A percentile compares a stretch with the other conserved stretches of the same genome.
Evolutionary conservation across 1,140 invertebrate genomes (phyloP).

Genomic region (Drosophila jambulina): DNA sequence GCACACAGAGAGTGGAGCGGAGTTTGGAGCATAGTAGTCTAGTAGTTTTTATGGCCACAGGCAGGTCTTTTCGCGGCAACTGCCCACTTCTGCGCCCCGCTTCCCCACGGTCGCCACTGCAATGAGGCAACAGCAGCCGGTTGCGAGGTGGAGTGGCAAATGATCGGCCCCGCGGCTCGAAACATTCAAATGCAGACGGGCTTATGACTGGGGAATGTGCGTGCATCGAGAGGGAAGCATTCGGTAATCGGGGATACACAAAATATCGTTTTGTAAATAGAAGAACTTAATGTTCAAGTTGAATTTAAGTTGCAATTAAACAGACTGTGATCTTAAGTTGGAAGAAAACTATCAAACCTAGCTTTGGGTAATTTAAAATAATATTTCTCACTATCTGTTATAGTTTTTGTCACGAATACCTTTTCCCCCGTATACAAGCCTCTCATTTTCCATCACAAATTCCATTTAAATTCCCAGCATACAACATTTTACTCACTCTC

Average conservation of each 20-base stretch:
- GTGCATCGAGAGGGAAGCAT: background rate
- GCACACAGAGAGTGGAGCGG: conserved; percentile 35
- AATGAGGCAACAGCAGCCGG: conserved; percentile 17
- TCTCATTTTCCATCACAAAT: conserved; percentile 13
- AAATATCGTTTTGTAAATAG: background rate
- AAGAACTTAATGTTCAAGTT: background rate
- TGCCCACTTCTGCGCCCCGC: conserved; percentile 8
- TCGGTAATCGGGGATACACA: background rate
- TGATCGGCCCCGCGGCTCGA: conserved; percentile 16
- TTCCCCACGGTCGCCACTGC: conserved; percentile 1
- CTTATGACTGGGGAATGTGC: conserved; percentile 44
- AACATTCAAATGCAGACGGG: conserved; percentile 47
- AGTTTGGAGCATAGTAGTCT: conserved; percentile 5
- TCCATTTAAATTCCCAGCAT: conserved; percentile 35
- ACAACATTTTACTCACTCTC: conserved; percentile 21
- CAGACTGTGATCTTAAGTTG: no score
- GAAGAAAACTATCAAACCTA: no score
- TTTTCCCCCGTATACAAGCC: background rate
- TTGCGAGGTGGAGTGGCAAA: conserved; percentile 36
- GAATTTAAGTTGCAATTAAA: background rate
- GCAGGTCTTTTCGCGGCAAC: conserved; percentile 59
- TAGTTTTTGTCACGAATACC: background rate
- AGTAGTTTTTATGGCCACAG: conserved; percentile 74
- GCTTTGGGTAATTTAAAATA: background rate
- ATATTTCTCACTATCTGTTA: background rate